Conservation (phyloP, 2,113 vertebrate species). For the Pituophis catenifer region DNA sequence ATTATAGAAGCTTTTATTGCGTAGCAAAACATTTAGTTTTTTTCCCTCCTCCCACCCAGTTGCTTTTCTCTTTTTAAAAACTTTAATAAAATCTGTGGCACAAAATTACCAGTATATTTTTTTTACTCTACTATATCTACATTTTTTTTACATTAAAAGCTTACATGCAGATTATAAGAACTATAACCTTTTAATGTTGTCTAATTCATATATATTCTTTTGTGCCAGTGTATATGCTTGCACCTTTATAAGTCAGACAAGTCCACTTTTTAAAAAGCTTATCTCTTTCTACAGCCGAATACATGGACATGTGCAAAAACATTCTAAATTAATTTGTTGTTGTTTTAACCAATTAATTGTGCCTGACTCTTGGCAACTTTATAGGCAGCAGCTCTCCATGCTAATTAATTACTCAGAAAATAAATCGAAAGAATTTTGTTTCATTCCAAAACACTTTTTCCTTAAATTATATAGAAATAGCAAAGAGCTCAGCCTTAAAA, state of each 20-base stretch:
- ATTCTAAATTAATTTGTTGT: neutral
- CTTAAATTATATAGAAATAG: neutral
- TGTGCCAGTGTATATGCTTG: neutral
- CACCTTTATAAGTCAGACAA: neutral
- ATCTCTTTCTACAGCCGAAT: neutral
- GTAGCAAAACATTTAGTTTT: neutral
- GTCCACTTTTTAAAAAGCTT: neutral
- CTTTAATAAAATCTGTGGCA: conserved; percentile 21
- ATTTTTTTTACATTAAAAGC: neutral
- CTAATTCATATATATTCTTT: neutral
- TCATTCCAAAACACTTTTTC: rapidly evolving
- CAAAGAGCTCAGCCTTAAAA: neutral
- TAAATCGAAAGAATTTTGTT: neutral
- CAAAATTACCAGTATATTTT: neutral
- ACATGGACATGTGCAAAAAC: neutral
- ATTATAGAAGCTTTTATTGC: neutral
- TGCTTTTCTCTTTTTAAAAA: conserved; percentile 9
- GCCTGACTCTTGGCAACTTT: neutral
- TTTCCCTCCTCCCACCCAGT: neutral
- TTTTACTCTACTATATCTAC: neutral
- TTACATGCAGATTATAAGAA: neutral
- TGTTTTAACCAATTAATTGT: neutral
- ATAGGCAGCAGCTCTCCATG: neutral
- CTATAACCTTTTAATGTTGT: neutral
- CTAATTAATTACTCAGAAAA: neutral